Conservation (phyloP, 2,797 vertebrate genomes). For the Falco concolor region DNA sequence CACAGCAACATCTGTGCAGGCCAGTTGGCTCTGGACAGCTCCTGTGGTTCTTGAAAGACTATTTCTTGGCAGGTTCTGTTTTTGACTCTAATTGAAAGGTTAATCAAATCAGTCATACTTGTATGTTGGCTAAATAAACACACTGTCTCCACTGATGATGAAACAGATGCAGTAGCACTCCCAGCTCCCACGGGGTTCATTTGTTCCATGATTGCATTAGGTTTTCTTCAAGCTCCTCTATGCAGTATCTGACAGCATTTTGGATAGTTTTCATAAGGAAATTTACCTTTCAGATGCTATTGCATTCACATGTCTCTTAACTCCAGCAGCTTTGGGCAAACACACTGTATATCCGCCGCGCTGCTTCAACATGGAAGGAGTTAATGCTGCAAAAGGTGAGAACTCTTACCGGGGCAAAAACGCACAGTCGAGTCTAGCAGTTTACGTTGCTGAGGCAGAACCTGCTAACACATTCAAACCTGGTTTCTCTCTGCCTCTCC, state of each 20-base stretch:
- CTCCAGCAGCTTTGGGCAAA: not conserved
- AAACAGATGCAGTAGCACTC: conserved; percentile 46
- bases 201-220: not conserved
- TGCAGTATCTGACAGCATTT: not conserved
- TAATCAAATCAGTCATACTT: conserved; percentile 61
- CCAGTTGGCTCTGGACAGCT: conserved; percentile 65
- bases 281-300: not conserved
- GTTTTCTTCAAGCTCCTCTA: not conserved
- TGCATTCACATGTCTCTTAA: not conserved
- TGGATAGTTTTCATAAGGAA: not conserved
- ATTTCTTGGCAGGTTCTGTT: conserved; percentile 63
- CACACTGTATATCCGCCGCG: not conserved
- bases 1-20: conserved; percentile 35
- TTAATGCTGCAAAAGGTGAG: not conserved
- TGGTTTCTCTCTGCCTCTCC: not conserved
- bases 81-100: conserved; percentile 65
- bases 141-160: conserved; percentile 31
- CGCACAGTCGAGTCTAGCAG: not conserved
- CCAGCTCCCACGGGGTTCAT: not conserved
- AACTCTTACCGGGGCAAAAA: not conserved
- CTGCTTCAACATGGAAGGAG: not conserved
- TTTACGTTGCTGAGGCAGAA: not conserved
- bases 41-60: conserved; percentile 54
- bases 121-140: conserved; percentile 57
- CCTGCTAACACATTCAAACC: not conserved